Evolutionary conservation across 2,113 vertebrate genomes (phyloP).

Genomic region (Alethe diademata): DNA sequence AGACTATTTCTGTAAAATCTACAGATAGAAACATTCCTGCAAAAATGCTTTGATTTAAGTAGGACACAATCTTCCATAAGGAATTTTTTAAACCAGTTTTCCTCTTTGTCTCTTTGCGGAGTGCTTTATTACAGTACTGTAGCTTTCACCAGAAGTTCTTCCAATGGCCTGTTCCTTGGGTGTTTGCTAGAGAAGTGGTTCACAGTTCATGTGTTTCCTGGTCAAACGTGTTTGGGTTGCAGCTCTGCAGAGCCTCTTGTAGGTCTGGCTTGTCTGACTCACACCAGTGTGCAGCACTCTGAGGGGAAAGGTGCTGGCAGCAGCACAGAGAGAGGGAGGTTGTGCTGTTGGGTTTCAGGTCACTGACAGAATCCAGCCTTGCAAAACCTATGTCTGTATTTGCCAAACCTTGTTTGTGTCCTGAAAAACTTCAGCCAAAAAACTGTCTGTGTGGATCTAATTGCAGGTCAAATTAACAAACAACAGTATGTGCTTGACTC

Average conservation of each 20-base stretch:
- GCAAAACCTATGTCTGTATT: neutral
- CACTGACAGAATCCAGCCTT: neutral
- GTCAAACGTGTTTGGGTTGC: neutral
- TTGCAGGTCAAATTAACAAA: conserved; percentile 28
- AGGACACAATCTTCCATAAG: conserved; percentile 17
- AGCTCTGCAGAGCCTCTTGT: neutral
- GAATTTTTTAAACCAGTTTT: neutral
- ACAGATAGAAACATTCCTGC: conserved; percentile 12
- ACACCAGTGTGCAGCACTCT: neutral
- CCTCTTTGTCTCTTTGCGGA: neutral
- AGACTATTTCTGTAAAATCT: conserved; percentile 49
- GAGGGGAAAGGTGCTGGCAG: neutral
- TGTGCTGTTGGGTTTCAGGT: neutral
- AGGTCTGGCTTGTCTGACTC: neutral
- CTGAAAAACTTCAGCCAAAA: conserved; percentile 12
- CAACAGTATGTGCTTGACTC: neutral
- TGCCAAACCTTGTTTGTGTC: neutral
- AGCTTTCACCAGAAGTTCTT: neutral
- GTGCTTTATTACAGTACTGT: neutral
- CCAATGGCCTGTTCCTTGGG: neutral
- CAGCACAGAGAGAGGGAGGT: neutral
- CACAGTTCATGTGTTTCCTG: neutral
- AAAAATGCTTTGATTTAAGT: conserved; percentile 53
- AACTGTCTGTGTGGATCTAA: conserved; percentile 10
- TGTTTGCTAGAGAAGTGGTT: neutral